These are phyloP conservation scores for Condylura cristata DNA, from an alignment of 2,113 vertebrate species.

Conservation along the genomic window DNA sequence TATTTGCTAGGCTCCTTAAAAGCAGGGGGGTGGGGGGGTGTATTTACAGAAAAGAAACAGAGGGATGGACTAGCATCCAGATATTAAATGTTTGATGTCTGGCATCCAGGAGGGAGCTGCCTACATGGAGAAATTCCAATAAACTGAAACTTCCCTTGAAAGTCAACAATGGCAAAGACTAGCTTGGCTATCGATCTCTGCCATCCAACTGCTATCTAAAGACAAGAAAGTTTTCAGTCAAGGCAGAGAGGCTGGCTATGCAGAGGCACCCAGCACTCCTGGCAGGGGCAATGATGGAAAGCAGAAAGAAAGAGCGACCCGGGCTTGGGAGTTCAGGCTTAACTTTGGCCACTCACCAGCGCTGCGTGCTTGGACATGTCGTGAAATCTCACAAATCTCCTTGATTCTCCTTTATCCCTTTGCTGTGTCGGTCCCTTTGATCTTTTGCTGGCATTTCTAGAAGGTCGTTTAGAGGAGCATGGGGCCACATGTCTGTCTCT, in stretches of 20 bases:
- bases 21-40: not conserved
- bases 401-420: not conserved
- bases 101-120: not conserved
- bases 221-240: not conserved
- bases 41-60: not conserved
- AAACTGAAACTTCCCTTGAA: not conserved
- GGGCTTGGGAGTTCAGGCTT: not conserved
- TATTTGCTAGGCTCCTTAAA: constrained; percentile 1
- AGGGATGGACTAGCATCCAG: not conserved
- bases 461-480: not conserved
- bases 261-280: too few species aligned
- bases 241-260: not conserved
- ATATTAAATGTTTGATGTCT: not conserved
- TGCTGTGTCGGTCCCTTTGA: not conserved
- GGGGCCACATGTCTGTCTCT: not conserved
- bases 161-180: not conserved
- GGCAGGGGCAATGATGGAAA: not conserved
- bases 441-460: not conserved
- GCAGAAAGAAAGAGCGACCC: too few species aligned
- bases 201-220: not conserved
- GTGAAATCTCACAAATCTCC: not conserved
- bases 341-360: not conserved
- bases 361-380: not conserved
- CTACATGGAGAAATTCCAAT: not conserved
- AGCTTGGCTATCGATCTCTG: not conserved